Evolutionary conservation across 2,113 vertebrate genomes (phyloP), one percentile per base, ranked within the genome.

Genomic region (Manacus vitellinus): DNA sequence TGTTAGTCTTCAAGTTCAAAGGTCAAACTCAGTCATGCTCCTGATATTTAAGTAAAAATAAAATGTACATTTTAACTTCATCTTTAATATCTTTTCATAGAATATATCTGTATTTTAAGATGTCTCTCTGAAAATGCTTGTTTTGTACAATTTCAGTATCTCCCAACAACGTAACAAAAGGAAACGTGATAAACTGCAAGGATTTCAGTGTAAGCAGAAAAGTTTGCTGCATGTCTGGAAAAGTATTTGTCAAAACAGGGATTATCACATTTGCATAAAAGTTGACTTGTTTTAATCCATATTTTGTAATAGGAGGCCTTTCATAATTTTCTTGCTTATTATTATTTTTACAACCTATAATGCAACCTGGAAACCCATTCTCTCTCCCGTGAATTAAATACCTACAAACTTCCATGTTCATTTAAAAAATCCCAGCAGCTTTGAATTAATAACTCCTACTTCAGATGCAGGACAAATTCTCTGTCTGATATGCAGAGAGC

Each of bases 381-480:
- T 74, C 67, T 22, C 37, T 67, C 28, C 68, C 62, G 17, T 51
- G 35, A 90, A 92, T 14, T 56, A 71, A 93, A 86, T 51, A 76
- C 9, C 59, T 54, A 70, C n/a, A 83, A 86, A 77, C 51, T 46
- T 89, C n/a, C 16, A 75, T 49, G 79, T 86, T 77, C 8, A 43
- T 84, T 93, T 62, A 8, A 52, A 89, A 71, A 88, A 44, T 0
- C 14, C 12, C 39, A 84, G 67, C 14, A 89, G 72, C 35, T 86
- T 71, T 49, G 35, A 95, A 94, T 78, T 86, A 96, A 78, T 73
- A 72, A 92, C 19, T 24, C 39, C 47, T 49, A 43, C 15, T 74
- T 80, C 61, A 71, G n/a, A 91, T 2, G 2, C 23, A 71, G 47
- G 75, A 76, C 51, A 94, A 70, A 86, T 67, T 90, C 65, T 94